phyloP scores from a whole-genome alignment of 2,797 vertebrate species.

The Australoheros facetus region DNA sequence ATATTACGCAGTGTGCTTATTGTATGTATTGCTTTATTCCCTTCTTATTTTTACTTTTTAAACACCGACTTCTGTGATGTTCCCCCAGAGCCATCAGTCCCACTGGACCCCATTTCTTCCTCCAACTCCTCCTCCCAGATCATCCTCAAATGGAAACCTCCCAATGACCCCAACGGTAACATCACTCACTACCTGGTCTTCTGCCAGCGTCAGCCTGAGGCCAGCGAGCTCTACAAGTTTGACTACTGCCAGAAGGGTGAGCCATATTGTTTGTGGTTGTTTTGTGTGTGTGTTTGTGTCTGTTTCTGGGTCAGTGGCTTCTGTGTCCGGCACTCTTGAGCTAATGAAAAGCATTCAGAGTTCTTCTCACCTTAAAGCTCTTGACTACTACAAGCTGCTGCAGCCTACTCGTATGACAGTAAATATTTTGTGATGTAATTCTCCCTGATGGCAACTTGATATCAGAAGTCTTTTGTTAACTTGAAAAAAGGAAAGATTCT shows the following conservation, averaged over 20 bases:
- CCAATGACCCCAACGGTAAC: slow-evolving; percentile 95
- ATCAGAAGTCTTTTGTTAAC: not conserved
- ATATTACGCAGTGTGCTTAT: not conserved
- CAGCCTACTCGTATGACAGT: not conserved
- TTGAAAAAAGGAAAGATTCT: not conserved
- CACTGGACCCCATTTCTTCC: slow-evolving; percentile 91
- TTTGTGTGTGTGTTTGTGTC: not conserved
- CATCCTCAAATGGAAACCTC: slow-evolving; percentile 95
- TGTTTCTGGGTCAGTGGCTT: slow-evolving; percentile 12
- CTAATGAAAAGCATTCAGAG: not conserved
- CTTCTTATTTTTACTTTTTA: not conserved
- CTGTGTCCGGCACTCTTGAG: not conserved
- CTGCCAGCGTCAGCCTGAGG: slow-evolving; percentile 92
- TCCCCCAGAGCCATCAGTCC: slow-evolving; percentile 90
- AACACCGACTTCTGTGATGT: not conserved
- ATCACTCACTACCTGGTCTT: slow-evolving; percentile 96
- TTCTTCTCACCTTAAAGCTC: slow-evolving; percentile 4
- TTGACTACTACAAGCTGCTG: not conserved
- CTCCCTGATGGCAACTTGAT: not conserved
- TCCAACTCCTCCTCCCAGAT: slow-evolving; percentile 98
- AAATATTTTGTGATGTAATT: not conserved
- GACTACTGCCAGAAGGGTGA: slow-evolving; percentile 98
- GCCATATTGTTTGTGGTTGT: slow-evolving; percentile 27
- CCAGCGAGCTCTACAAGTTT: slow-evolving; percentile 92
- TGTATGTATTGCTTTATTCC: not conserved